phyloP scores from a whole-genome alignment of 2,888 invertebrate genomes.

The Coenonympha arcania region DNA sequence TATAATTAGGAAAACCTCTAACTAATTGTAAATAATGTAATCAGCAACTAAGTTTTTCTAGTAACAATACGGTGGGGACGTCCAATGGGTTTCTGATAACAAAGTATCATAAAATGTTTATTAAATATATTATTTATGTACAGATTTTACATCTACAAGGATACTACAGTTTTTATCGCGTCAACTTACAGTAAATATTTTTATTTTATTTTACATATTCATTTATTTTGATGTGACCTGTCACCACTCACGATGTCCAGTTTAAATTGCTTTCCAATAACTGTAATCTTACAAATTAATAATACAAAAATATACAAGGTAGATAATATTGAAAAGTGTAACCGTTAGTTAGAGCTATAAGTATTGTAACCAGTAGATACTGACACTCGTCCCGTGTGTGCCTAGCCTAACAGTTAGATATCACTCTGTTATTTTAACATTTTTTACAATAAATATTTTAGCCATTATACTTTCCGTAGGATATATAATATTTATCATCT shows the following conservation, averaged over 20 bases:
- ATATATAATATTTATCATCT: neutral
- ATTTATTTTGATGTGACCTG: no score
- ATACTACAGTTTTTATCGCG: neutral
- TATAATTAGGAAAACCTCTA: no score
- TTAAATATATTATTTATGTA: slow-evolving; percentile 20
- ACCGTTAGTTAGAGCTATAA: no score
- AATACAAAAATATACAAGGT: no score
- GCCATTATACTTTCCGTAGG: neutral
- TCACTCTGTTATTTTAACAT: neutral
- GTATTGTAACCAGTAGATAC: slow-evolving; percentile 2
- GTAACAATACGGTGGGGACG: neutral
- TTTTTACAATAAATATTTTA: neutral
- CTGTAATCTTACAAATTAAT: no score
- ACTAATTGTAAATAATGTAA: no score
- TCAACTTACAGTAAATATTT: neutral
- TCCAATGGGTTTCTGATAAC: neutral
- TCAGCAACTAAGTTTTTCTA: no score
- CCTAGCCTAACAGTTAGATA: neutral
- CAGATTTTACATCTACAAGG: slow-evolving; percentile 2
- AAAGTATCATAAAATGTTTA: neutral
- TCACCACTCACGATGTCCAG: no score
- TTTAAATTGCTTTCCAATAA: no score
- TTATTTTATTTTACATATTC: no score
- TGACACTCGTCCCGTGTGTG: neutral
- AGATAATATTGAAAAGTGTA: no score